Evolutionary conservation across 2,797 vertebrate genomes (phyloP).

Genomic region (Echiichthys vipera): DNA sequence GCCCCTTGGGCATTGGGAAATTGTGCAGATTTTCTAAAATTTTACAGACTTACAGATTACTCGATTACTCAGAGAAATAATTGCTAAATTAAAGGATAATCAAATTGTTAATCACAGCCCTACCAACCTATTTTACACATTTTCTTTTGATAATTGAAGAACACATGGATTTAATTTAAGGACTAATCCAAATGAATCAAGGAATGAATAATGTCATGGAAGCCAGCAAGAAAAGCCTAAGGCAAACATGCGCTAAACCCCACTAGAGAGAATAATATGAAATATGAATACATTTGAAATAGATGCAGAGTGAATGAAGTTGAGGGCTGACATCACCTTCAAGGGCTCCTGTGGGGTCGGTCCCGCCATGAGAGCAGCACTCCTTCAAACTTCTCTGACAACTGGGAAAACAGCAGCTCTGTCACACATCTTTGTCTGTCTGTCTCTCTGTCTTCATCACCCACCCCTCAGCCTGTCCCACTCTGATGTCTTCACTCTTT

Average conservation of each 20-base stretch:
- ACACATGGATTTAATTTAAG: not conserved
- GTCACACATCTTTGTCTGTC: slow-evolving; percentile 43
- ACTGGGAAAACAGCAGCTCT: slow-evolving; percentile 63
- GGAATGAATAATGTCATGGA: slow-evolving; percentile 1
- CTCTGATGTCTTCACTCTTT: slow-evolving; percentile 44
- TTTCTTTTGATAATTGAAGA: not conserved
- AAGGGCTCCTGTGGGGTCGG: slow-evolving; percentile 71
- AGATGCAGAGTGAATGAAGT: not conserved
- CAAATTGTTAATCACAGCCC: not conserved
- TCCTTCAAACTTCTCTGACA: slow-evolving; percentile 74
- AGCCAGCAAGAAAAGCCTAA: not conserved
- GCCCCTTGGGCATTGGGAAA: not conserved
- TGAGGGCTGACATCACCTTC: slow-evolving; percentile 73
- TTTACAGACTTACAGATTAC: not conserved
- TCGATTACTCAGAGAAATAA: not conserved
- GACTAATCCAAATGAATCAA: not conserved
- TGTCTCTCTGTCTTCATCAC: slow-evolving; percentile 13
- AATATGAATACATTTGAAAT: not conserved
- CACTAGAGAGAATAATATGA: not conserved
- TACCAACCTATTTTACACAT: not conserved
- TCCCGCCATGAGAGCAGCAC: slow-evolving; percentile 76
- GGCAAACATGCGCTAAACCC: slow-evolving; percentile 7
- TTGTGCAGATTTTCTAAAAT: not conserved
- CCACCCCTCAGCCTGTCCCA: slow-evolving; percentile 33
- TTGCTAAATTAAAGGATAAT: not conserved